Conservation (phyloP, 2,888 invertebrate species). For the Quadriops clusia region DNA sequence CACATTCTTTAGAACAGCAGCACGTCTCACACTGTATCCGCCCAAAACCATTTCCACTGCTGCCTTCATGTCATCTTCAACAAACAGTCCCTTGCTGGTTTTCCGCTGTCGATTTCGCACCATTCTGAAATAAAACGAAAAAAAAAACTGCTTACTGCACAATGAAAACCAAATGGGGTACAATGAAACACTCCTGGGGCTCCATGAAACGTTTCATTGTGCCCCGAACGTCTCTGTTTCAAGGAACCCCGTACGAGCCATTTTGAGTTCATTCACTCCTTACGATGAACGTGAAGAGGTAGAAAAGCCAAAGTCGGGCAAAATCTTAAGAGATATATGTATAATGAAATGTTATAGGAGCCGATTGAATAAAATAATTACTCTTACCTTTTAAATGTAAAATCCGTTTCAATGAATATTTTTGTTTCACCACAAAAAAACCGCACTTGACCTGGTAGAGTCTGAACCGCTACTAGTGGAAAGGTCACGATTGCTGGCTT, state of each 20-base stretch:
- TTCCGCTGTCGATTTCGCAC: slow-evolving; percentile 1
- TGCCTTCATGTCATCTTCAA: not conserved
- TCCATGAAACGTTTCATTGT: slow-evolving; percentile 1
- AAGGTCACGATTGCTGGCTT: too few species aligned
- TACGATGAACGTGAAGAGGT: too few species aligned
- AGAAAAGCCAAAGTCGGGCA: too few species aligned
- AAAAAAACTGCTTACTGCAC: not conserved
- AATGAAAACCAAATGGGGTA: not conserved
- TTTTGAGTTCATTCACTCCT: too few species aligned
- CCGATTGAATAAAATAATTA: too few species aligned
- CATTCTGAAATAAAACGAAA: slow-evolving; percentile 1
- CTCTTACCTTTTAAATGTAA: too few species aligned
- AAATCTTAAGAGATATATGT: too few species aligned
- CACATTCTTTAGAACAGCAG: slow-evolving; percentile 1
- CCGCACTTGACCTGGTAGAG: too few species aligned
- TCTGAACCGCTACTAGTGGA: too few species aligned
- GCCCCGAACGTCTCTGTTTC: slow-evolving; percentile 1
- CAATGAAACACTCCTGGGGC: slow-evolving; percentile 2
- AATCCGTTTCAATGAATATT: too few species aligned
- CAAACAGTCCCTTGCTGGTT: not conserved
- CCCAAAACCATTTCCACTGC: not conserved
- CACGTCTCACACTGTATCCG: slow-evolving; percentile 1
- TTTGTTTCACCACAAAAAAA: too few species aligned
- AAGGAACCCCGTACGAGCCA: not conserved
- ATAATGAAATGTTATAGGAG: too few species aligned